Evolutionary conservation across 2,888 invertebrate genomes (phyloP), one percentile per base, ranked within the genome.

Genomic region (Macrosiphum euphorbiae): DNA sequence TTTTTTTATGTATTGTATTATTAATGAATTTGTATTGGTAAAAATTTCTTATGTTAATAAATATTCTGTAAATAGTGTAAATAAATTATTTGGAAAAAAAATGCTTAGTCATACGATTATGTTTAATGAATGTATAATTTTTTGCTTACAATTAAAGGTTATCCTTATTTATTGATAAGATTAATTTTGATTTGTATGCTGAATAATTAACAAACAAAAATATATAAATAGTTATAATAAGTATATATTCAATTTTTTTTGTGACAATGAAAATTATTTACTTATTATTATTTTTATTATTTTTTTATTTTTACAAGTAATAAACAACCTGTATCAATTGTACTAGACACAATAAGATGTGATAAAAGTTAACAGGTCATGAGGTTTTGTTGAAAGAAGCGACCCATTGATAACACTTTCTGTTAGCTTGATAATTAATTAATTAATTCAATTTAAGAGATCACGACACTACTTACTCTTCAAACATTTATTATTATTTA

Each of bases 141-240:
- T 89, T 90, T 78, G 50, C 47, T 87, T 35, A 35, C 3, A 47
- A 85, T 85, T n/a, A 91, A 91, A 92, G 87, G 92, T 87, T 87
- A 92, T 92, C 50, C 67, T 16, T 47, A 26, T 52, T 50, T 91
- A 10, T 87, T 87, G 35, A 67, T 67, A 92, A 87, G 2, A 67
- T 87, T 67, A 44, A 47, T 67, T 90, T n/a, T 47, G 78, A 78
- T 20, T 78, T 78, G 8, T 35, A 24, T 35, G 8, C 20, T 35
- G 20, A 20, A 35, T 35, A 78, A 35, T 78, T 78, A 67, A n/a
- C n/a, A 16, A 67, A 16, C 16, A 35, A 35, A 67, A 58, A 16
- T 35, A 35, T 55, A 55, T 24, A 55, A 24, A 67, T n/a, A n/a
- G 16, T 67, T 67, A 47, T n/a, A 13, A 11, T n/a, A 67, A 1